Conservation (phyloP, 2,888 invertebrate species). For the Drosophila leonis region DNA sequence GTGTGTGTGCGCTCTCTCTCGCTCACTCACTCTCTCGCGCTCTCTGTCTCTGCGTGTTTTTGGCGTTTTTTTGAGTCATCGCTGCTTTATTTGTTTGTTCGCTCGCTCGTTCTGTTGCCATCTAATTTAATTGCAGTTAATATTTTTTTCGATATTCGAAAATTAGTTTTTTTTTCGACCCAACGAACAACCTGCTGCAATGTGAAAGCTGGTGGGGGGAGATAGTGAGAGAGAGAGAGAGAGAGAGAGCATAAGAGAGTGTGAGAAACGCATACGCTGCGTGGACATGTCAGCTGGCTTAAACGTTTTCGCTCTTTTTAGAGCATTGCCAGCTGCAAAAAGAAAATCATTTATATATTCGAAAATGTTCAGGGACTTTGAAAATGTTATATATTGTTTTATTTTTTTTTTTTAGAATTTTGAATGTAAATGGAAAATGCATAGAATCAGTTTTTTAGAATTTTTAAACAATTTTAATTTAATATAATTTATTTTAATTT, state of each 20-base stretch:
- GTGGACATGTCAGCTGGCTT: slow-evolving; percentile 32
- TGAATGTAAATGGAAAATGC: too few relatives aligned
- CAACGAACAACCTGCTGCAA: slow-evolving; percentile 37
- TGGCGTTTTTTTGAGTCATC: slow-evolving; percentile 64
- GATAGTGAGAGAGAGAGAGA: neutral
- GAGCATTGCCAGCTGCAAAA: slow-evolving; percentile 35
- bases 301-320: slow-evolving; percentile 5
- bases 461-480: neutral
- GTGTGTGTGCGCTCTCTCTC: slow-evolving; percentile 7
- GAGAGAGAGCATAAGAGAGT: neutral
- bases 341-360: neutral
- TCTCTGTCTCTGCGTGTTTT: slow-evolving; percentile 30
- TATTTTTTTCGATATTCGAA: slow-evolving; percentile 67
- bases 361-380: neutral
- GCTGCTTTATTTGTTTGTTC: slow-evolving; percentile 61
- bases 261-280: slow-evolving; percentile 2
- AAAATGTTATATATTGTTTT: neutral
- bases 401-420: too few relatives aligned
- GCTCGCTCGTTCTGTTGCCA: slow-evolving; percentile 28
- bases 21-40: slow-evolving; percentile 3
- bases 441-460: neutral
- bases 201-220: neutral
- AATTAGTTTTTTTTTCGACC: slow-evolving; percentile 29
- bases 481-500: neutral
- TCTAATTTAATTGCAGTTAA: slow-evolving; percentile 69